A percentile compares a stretch with the other conserved stretches of the same genome.
phyloP scores from a whole-genome alignment of 1,140 invertebrate species.

The Drosophila pallidifrons region DNA sequence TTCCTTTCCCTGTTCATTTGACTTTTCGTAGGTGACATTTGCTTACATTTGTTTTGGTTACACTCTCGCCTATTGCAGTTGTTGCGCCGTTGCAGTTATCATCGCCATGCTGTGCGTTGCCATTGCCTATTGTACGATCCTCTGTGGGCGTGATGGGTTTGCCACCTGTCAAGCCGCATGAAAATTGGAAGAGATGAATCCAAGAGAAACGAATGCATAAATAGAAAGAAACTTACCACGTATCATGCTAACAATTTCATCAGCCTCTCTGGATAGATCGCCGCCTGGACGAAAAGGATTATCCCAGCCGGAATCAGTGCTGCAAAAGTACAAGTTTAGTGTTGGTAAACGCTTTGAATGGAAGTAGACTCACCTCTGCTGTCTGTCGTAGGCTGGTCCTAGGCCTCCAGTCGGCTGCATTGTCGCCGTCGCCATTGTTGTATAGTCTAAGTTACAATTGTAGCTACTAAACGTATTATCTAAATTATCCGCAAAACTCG shows the following conservation, averaged over 20 bases:
- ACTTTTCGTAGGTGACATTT: no score
- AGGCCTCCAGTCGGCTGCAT: slow-evolving; percentile 60
- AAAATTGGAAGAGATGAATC: neutral
- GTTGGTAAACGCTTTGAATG: neutral
- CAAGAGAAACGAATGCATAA: neutral
- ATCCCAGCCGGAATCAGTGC: slow-evolving; percentile 97
- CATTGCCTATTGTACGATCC: slow-evolving; percentile 83
- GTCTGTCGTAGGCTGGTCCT: slow-evolving; percentile 77
- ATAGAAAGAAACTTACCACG: slow-evolving; percentile 87
- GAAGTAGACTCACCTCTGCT: slow-evolving; percentile 72
- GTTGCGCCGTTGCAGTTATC: slow-evolving; percentile 71
- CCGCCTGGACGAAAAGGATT: slow-evolving; percentile 98
- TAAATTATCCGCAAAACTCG: slow-evolving; percentile 58
- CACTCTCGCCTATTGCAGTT: slow-evolving; percentile 69
- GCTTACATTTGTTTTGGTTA: slow-evolving; percentile 80
- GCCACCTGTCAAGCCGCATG: slow-evolving; percentile 85
- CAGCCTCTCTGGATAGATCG: slow-evolving; percentile 96
- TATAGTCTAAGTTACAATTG: slow-evolving; percentile 74
- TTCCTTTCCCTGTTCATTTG: neutral
- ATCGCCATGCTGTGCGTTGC: slow-evolving; percentile 76
- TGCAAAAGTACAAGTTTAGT: slow-evolving; percentile 83
- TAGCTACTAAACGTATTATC: slow-evolving; percentile 72
- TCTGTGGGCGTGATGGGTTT: slow-evolving; percentile 92
- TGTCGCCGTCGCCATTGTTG: slow-evolving; percentile 70
- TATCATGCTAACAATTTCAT: slow-evolving; percentile 97